These are phyloP conservation scores for Neodiprion virginianus DNA, from an alignment of 1,140 invertebrate species.

Conservation along the genomic window DNA sequence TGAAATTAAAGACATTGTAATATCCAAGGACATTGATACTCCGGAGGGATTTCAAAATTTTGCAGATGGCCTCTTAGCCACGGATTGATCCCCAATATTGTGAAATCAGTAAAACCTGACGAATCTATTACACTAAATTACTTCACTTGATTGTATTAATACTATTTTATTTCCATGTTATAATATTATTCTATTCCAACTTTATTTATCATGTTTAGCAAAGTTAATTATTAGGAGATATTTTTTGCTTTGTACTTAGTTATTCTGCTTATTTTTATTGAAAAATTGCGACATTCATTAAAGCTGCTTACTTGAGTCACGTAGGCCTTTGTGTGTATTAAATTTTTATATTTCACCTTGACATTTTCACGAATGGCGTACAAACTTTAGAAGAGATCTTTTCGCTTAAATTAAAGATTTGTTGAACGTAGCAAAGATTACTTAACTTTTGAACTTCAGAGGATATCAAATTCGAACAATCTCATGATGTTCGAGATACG, in stretches of 20 bases:
- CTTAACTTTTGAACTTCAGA: neutral
- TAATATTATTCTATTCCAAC: neutral
- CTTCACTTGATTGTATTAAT: no score
- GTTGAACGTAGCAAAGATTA: neutral
- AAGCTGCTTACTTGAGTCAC: neutral
- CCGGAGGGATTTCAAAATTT: constrained; percentile 42
- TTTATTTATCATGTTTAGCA: no score
- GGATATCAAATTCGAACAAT: no score
- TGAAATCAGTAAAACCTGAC: neutral
- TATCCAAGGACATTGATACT: constrained; percentile 34
- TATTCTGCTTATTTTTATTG: neutral
- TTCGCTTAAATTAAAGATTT: neutral
- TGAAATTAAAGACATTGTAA: constrained; percentile 14
- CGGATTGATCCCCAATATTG: constrained; percentile 27
- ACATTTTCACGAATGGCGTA: constrained; percentile 37
- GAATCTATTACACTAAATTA: no score
- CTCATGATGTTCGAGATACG: no score
- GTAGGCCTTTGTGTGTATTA: neutral
- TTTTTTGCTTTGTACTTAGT: no score
- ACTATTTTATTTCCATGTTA: no score
- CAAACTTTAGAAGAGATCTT: constrained; percentile 17
- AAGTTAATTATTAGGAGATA: no score
- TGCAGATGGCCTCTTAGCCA: constrained; percentile 36
- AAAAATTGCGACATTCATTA: neutral
- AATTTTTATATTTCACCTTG: constrained; percentile 32